A percentile compares a stretch with the other conserved stretches of the same genome.
These are phyloP conservation scores for Colletes collaris DNA, from an alignment of 2,888 invertebrate species.

Conservation along the genomic window DNA sequence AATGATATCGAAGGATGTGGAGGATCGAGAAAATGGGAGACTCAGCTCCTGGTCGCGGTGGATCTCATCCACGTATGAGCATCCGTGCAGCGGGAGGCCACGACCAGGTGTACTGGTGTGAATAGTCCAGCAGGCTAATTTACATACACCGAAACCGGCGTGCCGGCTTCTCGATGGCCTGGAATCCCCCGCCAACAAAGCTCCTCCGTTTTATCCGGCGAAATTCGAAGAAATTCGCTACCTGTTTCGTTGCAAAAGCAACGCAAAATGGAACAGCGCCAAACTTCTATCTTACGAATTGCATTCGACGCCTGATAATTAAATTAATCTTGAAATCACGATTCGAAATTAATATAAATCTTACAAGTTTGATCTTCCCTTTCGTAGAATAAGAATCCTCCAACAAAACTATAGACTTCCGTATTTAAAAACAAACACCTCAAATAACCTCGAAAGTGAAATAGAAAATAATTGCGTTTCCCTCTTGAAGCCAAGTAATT, in stretches of 20 bases:
- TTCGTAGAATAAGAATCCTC: too few relatives aligned
- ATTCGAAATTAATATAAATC: too few relatives aligned
- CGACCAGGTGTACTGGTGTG: conserved; percentile 76
- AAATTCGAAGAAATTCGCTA: conserved; percentile 41
- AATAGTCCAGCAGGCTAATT: conserved; percentile 76
- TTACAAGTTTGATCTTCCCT: too few relatives aligned
- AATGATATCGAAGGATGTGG: conserved; percentile 3
- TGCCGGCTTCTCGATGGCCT: conserved; percentile 59
- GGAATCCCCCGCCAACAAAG: conserved; percentile 62
- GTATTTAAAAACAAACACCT: too few relatives aligned
- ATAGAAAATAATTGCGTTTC: too few relatives aligned
- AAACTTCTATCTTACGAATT: neutral
- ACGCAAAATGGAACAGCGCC: neutral
- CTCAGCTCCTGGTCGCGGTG: conserved; percentile 32
- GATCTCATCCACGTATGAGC: conserved; percentile 57
- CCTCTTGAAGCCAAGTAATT: too few relatives aligned
- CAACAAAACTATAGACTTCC: too few relatives aligned
- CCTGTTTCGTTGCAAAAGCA: conserved; percentile 42
- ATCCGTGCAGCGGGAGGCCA: conserved; percentile 73
- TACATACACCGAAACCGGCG: conserved; percentile 75
- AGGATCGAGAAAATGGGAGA: conserved; percentile 6
- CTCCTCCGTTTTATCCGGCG: conserved; percentile 55
- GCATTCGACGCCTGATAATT: neutral
- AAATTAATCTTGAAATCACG: neutral
- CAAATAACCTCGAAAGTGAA: too few relatives aligned